These are phyloP conservation scores for Coluber constrictor DNA, from an alignment of 2,797 vertebrate genomes.

Conservation along the genomic window DNA sequence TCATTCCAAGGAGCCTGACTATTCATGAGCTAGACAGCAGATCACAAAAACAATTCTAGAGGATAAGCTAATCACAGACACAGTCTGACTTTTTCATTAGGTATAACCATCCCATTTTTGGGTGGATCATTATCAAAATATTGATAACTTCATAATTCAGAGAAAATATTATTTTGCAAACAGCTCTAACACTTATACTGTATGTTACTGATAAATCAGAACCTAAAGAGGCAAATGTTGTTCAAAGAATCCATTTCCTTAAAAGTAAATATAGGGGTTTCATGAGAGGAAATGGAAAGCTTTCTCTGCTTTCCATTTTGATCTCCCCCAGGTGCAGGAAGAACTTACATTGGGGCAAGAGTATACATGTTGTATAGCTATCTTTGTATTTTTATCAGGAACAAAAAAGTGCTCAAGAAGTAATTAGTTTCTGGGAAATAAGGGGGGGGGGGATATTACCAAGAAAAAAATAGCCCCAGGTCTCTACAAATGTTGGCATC, in stretches of 20 bases:
- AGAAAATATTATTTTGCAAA: neutral
- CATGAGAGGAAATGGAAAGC: neutral
- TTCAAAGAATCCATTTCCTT: neutral
- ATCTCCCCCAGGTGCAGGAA: neutral
- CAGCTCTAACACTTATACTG: neutral
- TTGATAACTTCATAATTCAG: neutral
- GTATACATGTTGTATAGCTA: neutral
- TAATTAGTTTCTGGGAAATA: neutral
- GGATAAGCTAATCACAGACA: neutral
- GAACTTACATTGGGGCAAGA: neutral
- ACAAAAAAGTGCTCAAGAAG: neutral
- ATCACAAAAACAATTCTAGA: neutral
- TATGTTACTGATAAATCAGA: neutral
- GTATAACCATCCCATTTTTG: neutral
- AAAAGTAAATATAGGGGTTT: neutral
- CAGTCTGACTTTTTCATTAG: neutral
- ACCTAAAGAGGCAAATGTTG: neutral
- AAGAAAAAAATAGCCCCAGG: neutral
- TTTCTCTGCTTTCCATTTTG: neutral
- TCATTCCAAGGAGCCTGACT: neutral
- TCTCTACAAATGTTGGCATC: neutral
- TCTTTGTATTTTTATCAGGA: neutral
- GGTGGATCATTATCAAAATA: neutral
- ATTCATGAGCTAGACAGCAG: neutral
- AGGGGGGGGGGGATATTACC: neutral